Conservation (phyloP, 2,113 vertebrate genomes). For the Mesocricetus auratus region DNA sequence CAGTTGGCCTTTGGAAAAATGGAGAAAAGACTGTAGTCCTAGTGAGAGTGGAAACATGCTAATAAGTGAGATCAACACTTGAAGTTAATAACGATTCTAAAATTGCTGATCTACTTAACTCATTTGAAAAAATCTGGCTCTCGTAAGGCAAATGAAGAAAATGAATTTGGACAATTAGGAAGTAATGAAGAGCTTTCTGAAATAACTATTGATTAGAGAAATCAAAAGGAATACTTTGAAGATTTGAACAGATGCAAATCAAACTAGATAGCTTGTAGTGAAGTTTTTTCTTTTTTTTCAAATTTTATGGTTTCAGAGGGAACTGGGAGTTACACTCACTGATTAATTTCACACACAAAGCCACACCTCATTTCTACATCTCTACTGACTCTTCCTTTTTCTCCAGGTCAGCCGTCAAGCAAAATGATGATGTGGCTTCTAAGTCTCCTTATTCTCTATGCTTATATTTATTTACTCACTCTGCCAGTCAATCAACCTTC, state of each 20-base stretch:
- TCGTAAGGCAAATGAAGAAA: conserved; percentile 80
- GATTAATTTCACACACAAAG: conserved; percentile 31
- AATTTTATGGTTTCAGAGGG: conserved; percentile 48
- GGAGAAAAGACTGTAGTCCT: conserved; percentile 48
- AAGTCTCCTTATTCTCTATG: not conserved
- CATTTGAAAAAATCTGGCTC: conserved; percentile 77
- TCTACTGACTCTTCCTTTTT: conserved; percentile 5
- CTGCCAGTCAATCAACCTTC: not conserved
- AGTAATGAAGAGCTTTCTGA: conserved; percentile 80
- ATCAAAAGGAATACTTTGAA: conserved; percentile 78
- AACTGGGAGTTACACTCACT: conserved; percentile 55
- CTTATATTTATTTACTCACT: not conserved
- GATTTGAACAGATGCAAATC: conserved; percentile 77
- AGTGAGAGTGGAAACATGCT: conserved; percentile 39
- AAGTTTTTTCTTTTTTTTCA: conserved; percentile 35
- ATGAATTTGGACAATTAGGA: conserved; percentile 82
- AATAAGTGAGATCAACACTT: conserved; percentile 62
- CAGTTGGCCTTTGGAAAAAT: conserved; percentile 48
- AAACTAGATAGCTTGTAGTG: conserved; percentile 49
- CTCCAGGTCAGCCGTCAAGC: conserved; percentile 13
- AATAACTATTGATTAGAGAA: conserved; percentile 82
- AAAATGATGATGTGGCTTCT: conserved; percentile 6
- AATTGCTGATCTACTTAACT: conserved; percentile 76
- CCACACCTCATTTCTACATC: not conserved
- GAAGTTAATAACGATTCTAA: conserved; percentile 75